Base-by-base conservation (phyloP, 2,888 invertebrate genomes). In the Mechanitis mazaeus region DNA sequence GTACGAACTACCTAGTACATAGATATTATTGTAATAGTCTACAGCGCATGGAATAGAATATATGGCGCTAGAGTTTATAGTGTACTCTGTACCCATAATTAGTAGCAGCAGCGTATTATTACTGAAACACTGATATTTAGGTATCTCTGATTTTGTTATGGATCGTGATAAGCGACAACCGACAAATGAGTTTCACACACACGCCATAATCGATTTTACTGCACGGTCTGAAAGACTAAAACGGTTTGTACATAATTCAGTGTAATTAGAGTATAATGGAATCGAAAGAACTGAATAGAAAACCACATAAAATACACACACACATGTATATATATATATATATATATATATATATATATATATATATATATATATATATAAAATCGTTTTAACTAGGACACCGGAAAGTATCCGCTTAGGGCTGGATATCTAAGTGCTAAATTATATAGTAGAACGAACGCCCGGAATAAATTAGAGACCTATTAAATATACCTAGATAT, bases 51-150 rank as follows among this genome's bases (percentile, higher is more conserved):
- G 50, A 50, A 50, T 11, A 31, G 50, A 50, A 50, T 50, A 11
- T 50, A 50, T 50, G 50, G 31, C 50, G 31, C 50, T 50, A 42
- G 38, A 38, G 38, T 38, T 38, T 38, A 47, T 47, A 47, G 85
- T 88, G 87, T 76, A 75, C 31, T 31, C 50, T 31, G 11, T 76
- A 76, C 74, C 74, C 72, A 83, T 84, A 85, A 87, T 88, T 87
- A 88, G 85, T 81, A 77, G 82, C 72, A 73, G 74, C 70, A 71
- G 70, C 65, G 72, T 79, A 81, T 83, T 80, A 85, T 83, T 85
- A 84, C 73, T 72, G 74, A 74, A 56, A 81, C 74, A 78, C 73
- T 76, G 78, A 81, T 79, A 81, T 83, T 77, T 80, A 78, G 73
- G 75, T 81, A 81, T 79, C 65, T 65, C 64, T 64, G 67, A 70